phyloP scores from a whole-genome alignment of 2,797 vertebrate species.

The Sphaeramia orbicularis region DNA sequence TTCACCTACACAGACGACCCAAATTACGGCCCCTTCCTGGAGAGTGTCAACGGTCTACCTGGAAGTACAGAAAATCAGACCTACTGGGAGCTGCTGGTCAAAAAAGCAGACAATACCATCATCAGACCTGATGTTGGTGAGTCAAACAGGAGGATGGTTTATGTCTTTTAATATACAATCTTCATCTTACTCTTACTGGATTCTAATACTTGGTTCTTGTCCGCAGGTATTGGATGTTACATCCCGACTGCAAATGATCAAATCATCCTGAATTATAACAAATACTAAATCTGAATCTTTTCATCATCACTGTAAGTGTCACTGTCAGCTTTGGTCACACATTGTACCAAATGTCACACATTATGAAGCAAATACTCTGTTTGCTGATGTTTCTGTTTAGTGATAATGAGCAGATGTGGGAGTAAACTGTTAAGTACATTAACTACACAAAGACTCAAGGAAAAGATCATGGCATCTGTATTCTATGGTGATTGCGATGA shows the following conservation, averaged over 20 bases:
- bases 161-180: neutral
- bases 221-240: no score
- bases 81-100: no score
- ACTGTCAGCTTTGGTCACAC: no score
- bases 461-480: no score
- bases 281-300: conserved; percentile 5
- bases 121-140: conserved; percentile 30
- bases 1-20: conserved; percentile 41
- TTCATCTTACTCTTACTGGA: neutral
- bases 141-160: neutral
- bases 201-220: neutral
- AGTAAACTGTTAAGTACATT: no score
- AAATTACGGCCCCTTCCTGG: conserved; percentile 60
- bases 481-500: no score
- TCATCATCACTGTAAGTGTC: neutral
- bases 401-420: no score
- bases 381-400: no score
- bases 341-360: no score
- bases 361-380: no score
- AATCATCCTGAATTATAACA: conserved; percentile 22
- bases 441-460: no score
- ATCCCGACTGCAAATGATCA: conserved; percentile 43
- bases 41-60: conserved; percentile 58
- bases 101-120: neutral
- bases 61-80: fast-evolving